These are phyloP conservation scores for Clostera curtula DNA, from an alignment of 2,888 invertebrate genomes.

Conservation along the genomic window DNA sequence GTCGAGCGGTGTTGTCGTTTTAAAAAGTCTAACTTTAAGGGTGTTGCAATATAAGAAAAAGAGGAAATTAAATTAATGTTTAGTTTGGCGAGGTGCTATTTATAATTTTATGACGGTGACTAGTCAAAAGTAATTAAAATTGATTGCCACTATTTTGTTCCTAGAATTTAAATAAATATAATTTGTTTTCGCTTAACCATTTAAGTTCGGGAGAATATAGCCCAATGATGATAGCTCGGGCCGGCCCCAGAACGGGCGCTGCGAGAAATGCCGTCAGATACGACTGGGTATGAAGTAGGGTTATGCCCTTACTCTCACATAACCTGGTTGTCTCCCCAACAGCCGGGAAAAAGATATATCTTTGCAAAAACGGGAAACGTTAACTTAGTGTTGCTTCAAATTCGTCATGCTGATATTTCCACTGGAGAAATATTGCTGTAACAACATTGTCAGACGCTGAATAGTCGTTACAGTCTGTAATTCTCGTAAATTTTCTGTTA, in stretches of 20 bases:
- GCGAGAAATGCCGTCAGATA: neutral
- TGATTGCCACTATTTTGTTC: conserved; percentile 21
- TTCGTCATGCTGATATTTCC: too few relatives aligned
- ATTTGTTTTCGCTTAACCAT: conserved; percentile 2
- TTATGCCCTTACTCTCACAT: too few relatives aligned
- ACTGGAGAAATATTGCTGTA: too few relatives aligned
- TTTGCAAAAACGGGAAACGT: too few relatives aligned
- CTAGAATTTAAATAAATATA: conserved; percentile 13
- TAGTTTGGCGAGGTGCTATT: conserved; percentile 26
- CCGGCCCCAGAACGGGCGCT: neutral
- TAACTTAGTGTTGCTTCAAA: too few relatives aligned
- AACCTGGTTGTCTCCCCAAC: too few relatives aligned
- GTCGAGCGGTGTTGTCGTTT: conserved; percentile 21
- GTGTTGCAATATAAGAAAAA: conserved; percentile 35
- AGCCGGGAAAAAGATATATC: too few relatives aligned
- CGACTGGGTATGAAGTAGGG: too few relatives aligned
- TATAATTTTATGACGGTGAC: conserved; percentile 16
- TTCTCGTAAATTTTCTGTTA: too few relatives aligned
- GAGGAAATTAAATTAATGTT: conserved; percentile 11
- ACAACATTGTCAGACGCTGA: too few relatives aligned
- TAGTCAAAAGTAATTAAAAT: conserved; percentile 15
- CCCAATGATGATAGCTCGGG: neutral
- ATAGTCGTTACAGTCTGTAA: too few relatives aligned
- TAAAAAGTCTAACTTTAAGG: conserved; percentile 18
- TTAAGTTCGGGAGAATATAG: neutral